Evolutionary conservation across 2,888 invertebrate species (phyloP), one percentile per base, ranked within the genome.

Genomic region (Orthosia gracilis): DNA sequence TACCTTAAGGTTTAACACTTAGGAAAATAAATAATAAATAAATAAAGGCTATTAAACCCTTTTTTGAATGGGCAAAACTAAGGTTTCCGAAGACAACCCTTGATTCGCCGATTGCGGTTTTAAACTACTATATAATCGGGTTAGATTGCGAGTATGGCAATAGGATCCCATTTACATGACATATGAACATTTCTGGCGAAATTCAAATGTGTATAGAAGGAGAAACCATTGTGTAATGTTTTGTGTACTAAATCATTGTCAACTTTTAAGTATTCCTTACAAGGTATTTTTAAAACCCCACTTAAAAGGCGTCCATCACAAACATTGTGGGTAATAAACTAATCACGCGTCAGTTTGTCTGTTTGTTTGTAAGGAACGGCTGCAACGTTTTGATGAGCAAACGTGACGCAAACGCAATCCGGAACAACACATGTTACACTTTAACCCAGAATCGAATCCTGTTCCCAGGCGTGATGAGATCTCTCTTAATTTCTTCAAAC

Each of bases 341-440:
- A 64, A 54, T 61, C 49, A 47, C 3, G 11, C 0, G 52, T 72
- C 54, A 55, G 58, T 64, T 45, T 40, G 64, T 17, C 31, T 58
- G 69, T 73, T 71, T 80, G 75, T 83, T 80, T 64, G 67, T 58
- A 54, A 13, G 55, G 47, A 66, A 52, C 75, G 50, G 80, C 69
- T 75, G 76, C 75, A 79, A 63, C 66, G 62, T 80, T 68, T 67
- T 49, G 67, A 71, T 52, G 61, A 59, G 52, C 63, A 23, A 17
- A 45, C n/a, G 78, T 82, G 82, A 71, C 69, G 82, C 66, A 85
- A 85, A 71, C 69, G 82, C 66, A 85, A 85, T 58, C 65, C 68
- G 77, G 73, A 82, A 83, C 77, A 82, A 83, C 78, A 85, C 67
- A 85, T 82, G 85, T 66, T 71, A 77, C 65, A 78, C 69, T 85